Conservation (phyloP, 1,140 invertebrate species). For the Odontomachus brunneus region DNA sequence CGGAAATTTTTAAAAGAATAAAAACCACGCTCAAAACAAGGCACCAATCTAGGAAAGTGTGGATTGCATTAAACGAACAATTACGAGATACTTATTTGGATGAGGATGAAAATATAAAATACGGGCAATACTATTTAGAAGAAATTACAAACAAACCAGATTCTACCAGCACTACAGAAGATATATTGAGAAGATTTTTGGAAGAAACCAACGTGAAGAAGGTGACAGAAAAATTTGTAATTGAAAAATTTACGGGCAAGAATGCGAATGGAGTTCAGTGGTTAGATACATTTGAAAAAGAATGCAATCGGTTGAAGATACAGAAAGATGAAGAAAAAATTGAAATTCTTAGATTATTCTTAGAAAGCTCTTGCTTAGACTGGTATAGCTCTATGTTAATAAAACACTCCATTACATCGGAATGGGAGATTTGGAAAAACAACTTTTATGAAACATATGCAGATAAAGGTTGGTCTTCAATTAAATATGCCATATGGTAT, state of each 20-base stretch:
- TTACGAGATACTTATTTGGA: no score
- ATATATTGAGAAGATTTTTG: no score
- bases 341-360: constrained; percentile 27
- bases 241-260: constrained; percentile 24
- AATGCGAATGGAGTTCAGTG: constrained; percentile 18
- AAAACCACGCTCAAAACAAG: no score
- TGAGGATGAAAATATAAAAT: no score
- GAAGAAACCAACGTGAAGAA: constrained; percentile 15
- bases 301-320: constrained; percentile 12
- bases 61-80: no score
- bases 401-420: constrained; percentile 3
- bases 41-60: no score
- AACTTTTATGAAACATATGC: no score
- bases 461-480: constrained; percentile 12
- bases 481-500: constrained; percentile 15
- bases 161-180: no score
- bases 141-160: no score
- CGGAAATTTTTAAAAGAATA: no score
- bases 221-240: constrained; percentile 20
- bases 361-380: no score
- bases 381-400: constrained; percentile 32
- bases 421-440: constrained; percentile 28
- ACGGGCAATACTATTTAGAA: no score
- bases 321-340: constrained; percentile 16
- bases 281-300: constrained; percentile 27